Base-by-base conservation (phyloP, 2,113 vertebrate genomes). In the Hyla sarda region DNA sequence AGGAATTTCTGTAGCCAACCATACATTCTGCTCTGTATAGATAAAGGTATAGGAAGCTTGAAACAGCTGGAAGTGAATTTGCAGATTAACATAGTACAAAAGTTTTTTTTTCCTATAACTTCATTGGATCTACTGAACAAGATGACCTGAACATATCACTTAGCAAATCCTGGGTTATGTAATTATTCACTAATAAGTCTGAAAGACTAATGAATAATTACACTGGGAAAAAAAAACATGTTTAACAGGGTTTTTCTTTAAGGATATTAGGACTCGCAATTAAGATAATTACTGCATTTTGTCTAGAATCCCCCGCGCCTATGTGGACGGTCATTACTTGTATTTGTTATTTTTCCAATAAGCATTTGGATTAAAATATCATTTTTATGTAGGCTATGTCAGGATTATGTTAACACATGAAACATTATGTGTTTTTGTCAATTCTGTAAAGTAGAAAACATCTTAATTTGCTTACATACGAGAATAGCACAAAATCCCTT, bases 361-460 rank as follows among this genome's bases (percentile, higher is more conserved):
- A 71, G 41, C n/a, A 76, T 76, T 76, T 52, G 74, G 74, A 50
- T 76, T 76, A 76, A 52, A 28, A 50, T 47, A 52, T 8, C 16
- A 8, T 28, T 76, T 76, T 76, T 76, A 76, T 76, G 74, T 76
- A 76, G 74, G 74, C 52, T 76, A 76, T 52, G 13, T 25, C 47
- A 76, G 47, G 74, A 76, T 76, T 76, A 76, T 76, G 47, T 17
- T 16, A 52, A 52, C 47, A 76, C 74, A 76, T 17, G 74, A 52
- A 52, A 50, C 25, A 76, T 76, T 52, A 28, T 50, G 52, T 52
- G 9, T 76, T 28, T 50, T n/a, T 17, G n/a, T 56, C 47, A 76
- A 25, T 17, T 76, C 14, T 14, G 13, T 25, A 25, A 41, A 25
- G 72, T 48, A 48, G 10, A 74, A n/a, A 50, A 74, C 19, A 45